phyloP scores from a whole-genome alignment of 64 coral and sea anemone genomes.

The Anthopleura sola region DNA sequence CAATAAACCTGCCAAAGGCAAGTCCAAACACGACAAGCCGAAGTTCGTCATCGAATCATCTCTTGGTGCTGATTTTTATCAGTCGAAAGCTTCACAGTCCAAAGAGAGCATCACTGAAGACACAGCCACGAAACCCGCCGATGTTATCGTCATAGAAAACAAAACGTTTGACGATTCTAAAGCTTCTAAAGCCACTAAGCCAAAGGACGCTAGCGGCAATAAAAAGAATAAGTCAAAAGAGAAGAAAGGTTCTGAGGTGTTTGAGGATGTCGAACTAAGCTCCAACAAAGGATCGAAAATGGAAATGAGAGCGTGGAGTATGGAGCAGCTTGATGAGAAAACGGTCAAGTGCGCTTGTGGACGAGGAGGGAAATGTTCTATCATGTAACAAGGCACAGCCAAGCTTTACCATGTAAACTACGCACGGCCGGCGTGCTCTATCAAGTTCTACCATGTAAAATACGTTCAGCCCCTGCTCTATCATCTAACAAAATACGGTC shows the following conservation, averaged over 20 bases:
- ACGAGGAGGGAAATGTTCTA: conserved; percentile 80
- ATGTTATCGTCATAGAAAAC: conserved; percentile 22
- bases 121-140: not conserved
- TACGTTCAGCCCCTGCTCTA: not conserved
- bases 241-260: conserved; percentile 27
- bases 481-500: not conserved
- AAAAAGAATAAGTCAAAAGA: conserved; percentile 5
- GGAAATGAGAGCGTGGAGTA: conserved; percentile 68
- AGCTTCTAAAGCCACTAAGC: not conserved
- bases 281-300: conserved; percentile 53
- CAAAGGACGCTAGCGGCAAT: not conserved
- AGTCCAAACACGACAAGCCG: conserved; percentile 80
- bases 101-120: conserved; percentile 64
- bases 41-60: conserved; percentile 91
- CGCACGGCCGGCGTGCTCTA: not conserved
- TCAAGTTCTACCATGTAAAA: not conserved
- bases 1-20: conserved; percentile 41
- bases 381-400: conserved; percentile 47
- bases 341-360: conserved; percentile 80
- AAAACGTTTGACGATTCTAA: conserved; percentile 29
- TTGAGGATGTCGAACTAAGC: conserved; percentile 80
- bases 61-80: conserved; percentile 79
- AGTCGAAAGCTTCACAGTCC: conserved; percentile 37
- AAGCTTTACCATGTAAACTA: not conserved
- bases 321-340: conserved; percentile 79